Evolutionary conservation across 2,888 invertebrate genomes (phyloP).

Genomic region (Dendrolimus pini): DNA sequence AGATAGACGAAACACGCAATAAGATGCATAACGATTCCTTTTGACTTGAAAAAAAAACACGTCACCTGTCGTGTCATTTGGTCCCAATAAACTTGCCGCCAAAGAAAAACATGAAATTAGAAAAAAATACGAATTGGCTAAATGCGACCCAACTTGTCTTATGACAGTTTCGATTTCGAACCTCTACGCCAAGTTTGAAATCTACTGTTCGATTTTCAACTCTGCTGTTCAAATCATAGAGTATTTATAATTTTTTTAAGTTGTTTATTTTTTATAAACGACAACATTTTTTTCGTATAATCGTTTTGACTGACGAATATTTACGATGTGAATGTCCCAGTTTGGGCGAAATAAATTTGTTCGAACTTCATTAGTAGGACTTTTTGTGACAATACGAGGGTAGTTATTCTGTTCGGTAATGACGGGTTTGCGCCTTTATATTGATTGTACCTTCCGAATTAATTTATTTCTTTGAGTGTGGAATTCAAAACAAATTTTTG

Average conservation of each 20-base stretch:
- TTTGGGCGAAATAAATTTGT: conserved; percentile 57
- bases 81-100: conserved; percentile 69
- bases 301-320: conserved; percentile 72
- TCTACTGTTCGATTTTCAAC: conserved; percentile 10
- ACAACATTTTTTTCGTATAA: conserved; percentile 43
- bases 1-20: conserved; percentile 60
- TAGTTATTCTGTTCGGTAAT: conserved; percentile 7
- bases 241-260: conserved; percentile 14
- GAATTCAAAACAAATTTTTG: no score
- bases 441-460: conserved; percentile 56
- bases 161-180: conserved; percentile 42
- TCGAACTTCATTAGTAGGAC: conserved; percentile 61
- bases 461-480: conserved; percentile 11
- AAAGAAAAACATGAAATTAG: conserved; percentile 62
- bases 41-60: conserved; percentile 42
- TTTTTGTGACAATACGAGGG: conserved; percentile 39
- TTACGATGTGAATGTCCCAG: conserved; percentile 69
- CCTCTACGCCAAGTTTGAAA: conserved; percentile 13
- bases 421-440: conserved; percentile 17
- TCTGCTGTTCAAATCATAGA: conserved; percentile 11
- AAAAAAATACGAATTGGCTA: conserved; percentile 54
- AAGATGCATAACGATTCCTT: conserved; percentile 71
- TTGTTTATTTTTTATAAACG: conserved; percentile 28
- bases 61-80: conserved; percentile 77
- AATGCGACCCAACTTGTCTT: conserved; percentile 59